phyloP scores from a whole-genome alignment of 2,797 vertebrate species.

The Pangasius larnaudii region DNA sequence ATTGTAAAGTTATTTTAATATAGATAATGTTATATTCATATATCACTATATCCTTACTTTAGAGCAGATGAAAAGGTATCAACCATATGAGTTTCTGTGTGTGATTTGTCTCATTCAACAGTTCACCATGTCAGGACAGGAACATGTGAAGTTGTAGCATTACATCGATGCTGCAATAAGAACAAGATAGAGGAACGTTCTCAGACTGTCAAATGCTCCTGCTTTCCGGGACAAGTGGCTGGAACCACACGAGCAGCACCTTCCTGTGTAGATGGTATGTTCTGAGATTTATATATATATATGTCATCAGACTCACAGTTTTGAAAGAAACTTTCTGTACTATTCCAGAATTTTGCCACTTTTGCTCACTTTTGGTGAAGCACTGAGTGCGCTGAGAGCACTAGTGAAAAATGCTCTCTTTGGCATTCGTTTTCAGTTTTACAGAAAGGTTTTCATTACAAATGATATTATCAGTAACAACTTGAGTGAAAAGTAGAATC shows the following conservation, averaged over 20 bases:
- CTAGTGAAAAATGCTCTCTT: neutral
- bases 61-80: neutral
- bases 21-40: neutral
- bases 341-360: neutral
- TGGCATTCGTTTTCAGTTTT: neutral
- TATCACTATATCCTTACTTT: neutral
- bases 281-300: neutral
- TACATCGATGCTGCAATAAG: constrained; percentile 99
- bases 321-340: neutral
- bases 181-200: constrained; percentile 99
- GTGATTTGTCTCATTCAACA: constrained; percentile 60
- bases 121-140: constrained; percentile 90
- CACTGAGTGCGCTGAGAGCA: neutral
- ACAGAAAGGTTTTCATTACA: neutral
- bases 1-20: neutral
- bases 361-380: neutral
- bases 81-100: neutral
- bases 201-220: constrained; percentile 98
- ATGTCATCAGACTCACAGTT: too few relatives aligned
- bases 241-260: constrained; percentile 94
- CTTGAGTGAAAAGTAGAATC: neutral
- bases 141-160: constrained; percentile 95
- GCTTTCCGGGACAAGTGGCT: constrained; percentile 97
- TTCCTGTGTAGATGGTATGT: constrained; percentile 94
- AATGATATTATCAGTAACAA: neutral